Evolutionary conservation across 2,797 vertebrate species (phyloP).

Genomic region (Enteromius argenteus): DNA sequence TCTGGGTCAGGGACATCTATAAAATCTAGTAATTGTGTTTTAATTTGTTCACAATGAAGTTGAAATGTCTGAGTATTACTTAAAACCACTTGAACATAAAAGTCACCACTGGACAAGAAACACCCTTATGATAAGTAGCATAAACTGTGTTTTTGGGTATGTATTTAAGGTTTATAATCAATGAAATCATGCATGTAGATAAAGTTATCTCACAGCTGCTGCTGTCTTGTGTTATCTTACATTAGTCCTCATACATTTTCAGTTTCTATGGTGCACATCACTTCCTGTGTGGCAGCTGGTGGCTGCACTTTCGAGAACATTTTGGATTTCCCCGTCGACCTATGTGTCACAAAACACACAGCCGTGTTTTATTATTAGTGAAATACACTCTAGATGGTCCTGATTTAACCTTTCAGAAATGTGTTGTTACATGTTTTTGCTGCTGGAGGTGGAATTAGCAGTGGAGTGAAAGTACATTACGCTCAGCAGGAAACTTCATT

Average conservation of each 20-base stretch:
- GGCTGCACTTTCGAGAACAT: neutral
- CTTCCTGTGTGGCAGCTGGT: slow-evolving; percentile 22
- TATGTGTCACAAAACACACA: neutral
- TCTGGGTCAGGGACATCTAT: neutral
- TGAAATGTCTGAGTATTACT: neutral
- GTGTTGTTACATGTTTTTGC: neutral
- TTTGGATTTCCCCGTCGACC: neutral
- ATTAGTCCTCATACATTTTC: neutral
- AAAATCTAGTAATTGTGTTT: neutral
- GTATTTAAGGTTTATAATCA: neutral
- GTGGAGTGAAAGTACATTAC: neutral
- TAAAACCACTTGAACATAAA: neutral
- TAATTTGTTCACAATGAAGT: neutral
- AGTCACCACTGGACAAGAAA: neutral
- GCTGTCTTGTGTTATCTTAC: neutral
- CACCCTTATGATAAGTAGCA: neutral
- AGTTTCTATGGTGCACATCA: neutral
- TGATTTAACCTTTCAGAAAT: slow-evolving; percentile 18
- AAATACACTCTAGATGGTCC: neutral
- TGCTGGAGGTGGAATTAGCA: neutral
- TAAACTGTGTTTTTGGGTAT: neutral
- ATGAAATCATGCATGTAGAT: neutral
- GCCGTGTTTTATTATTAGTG: neutral
- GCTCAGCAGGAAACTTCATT: neutral
- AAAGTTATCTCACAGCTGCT: neutral